Percentiles rank a stretch among this genome's conserved stretches.
Evolutionary conservation across 2,888 invertebrate genomes (phyloP).

Genomic region (Odontocerum albicorne): DNA sequence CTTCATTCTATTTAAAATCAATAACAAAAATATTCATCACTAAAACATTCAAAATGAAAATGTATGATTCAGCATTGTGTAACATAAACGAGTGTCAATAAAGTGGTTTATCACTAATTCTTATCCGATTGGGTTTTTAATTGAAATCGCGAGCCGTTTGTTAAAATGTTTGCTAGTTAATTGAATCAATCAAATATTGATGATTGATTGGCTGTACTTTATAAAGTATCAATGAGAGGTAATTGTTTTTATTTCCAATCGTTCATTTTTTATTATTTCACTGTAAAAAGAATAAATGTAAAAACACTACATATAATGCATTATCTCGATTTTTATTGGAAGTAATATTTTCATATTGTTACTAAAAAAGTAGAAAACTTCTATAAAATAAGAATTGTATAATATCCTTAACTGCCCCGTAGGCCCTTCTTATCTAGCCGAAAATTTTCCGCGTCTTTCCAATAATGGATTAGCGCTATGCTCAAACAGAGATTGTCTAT

Average conservation of each 20-base stretch:
- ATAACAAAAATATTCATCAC: too few relatives aligned
- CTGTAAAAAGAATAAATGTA: background rate
- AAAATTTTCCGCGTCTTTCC: too few relatives aligned
- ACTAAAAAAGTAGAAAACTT: too few relatives aligned
- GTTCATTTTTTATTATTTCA: background rate
- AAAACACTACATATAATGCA: too few relatives aligned
- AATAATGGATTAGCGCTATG: too few relatives aligned
- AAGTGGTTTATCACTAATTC: constrained; percentile 5
- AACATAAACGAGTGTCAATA: background rate
- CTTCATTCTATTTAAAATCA: too few relatives aligned
- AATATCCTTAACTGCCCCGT: too few relatives aligned
- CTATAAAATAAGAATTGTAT: too few relatives aligned
- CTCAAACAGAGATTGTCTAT: too few relatives aligned
- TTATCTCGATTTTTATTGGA: too few relatives aligned
- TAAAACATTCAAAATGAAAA: background rate
- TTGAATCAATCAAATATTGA: constrained; percentile 14
- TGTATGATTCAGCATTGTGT: background rate
- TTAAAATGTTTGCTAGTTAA: constrained; percentile 18
- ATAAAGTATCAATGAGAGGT: background rate
- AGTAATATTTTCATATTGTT: too few relatives aligned
- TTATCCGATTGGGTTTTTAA: constrained; percentile 10
- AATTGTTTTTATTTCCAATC: background rate
- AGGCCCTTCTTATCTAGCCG: too few relatives aligned
- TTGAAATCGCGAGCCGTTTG: constrained; percentile 6
- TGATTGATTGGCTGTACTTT: constrained; percentile 14